phyloP scores from a whole-genome alignment of 2,888 invertebrate species.

The Listrodromus nycthemerus region DNA sequence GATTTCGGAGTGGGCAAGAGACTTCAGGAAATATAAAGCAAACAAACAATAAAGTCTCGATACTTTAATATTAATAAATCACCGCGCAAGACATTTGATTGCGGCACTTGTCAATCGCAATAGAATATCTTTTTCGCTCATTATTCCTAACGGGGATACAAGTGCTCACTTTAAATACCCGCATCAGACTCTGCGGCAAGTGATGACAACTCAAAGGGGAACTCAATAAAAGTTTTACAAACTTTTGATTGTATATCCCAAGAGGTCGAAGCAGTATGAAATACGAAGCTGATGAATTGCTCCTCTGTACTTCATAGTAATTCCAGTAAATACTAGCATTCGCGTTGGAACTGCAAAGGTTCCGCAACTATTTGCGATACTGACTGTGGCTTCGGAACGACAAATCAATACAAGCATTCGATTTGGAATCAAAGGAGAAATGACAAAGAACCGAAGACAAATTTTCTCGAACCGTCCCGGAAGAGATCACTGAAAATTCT shows the following conservation, averaged over 20 bases:
- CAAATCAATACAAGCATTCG: neutral
- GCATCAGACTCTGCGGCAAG: neutral
- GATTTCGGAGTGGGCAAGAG: no score
- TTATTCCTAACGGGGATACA: neutral
- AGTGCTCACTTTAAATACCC: slow-evolving; percentile 17
- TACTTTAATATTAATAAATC: neutral
- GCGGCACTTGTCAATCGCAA: neutral
- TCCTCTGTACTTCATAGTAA: slow-evolving; percentile 1
- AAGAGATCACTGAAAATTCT: neutral
- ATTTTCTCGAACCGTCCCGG: neutral
- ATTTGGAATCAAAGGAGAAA: neutral
- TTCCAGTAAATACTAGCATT: neutral
- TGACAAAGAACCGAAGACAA: neutral
- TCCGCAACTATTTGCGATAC: neutral
- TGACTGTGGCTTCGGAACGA: neutral
- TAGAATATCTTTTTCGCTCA: neutral
- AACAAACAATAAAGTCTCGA: neutral
- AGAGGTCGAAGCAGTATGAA: neutral
- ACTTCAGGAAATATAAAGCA: no score
- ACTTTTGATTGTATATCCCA: neutral
- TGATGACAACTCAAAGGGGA: neutral
- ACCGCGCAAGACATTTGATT: neutral
- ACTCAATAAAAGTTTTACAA: neutral
- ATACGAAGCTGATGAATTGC: neutral
- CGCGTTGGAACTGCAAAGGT: neutral